Base-by-base conservation (phyloP, 2,888 invertebrate species). In the Callyntrura guangdongensis region DNA sequence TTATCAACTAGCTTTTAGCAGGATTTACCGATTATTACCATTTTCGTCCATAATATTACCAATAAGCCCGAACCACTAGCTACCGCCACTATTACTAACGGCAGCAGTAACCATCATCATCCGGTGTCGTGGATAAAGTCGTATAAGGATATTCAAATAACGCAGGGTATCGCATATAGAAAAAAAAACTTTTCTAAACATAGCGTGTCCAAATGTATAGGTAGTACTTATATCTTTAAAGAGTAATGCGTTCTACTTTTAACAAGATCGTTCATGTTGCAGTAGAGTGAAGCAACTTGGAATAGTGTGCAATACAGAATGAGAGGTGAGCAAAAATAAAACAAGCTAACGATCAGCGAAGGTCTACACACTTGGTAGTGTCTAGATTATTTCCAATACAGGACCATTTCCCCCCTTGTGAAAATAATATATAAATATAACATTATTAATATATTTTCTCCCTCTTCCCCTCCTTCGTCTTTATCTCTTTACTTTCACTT, bases 1-100 rank as follows among this genome's bases (percentile, higher is more conserved):
- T 83, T 84, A 84, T 84, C 84, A 84, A 67, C 47, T 83, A 20
- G 25, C 84, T 84, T 84, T 84, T 84, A 82, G 64, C 64, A 64
- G 82, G 64, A 82, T 64, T 82, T 82, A 64, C 82, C 82, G 82
- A 82, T 64, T 82, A 82, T 82, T 82, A 64, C 82, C 64, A 47
- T 82, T 82, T 53, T 79, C 56, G 53, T 53, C 25, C 74, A 25
- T 69, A 72, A 72, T 56, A 79, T 84, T 72, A 56, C 69, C 69
- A 72, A 84, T 83, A 82, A 61, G 81, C 45, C 25, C 14, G 6
- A 14, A 81, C 27, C 14, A 79, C 17, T 59, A 74, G 47, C 47
- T 45, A 25, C 14, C 27, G 61, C 20, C n/a, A 5, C 5, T 81
- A 59, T 20, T 11, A 64, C 25, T 14, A 53, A n/a, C 53, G 12